Conservation (phyloP, 37 sponge, comb jelly and placozoan species). For the Aplysina aerophoba region DNA sequence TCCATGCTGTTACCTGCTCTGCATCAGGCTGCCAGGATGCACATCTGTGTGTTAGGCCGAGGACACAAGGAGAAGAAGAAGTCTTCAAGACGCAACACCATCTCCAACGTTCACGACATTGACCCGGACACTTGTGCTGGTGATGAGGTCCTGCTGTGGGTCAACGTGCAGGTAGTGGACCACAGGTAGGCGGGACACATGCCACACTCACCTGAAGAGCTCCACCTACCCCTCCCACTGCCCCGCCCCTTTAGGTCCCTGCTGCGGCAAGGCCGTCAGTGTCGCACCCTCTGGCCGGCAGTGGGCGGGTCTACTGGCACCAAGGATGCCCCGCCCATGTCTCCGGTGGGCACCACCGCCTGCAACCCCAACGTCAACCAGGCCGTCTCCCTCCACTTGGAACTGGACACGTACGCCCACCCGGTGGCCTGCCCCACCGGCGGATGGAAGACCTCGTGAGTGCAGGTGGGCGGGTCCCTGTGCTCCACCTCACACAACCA, state of each 20-base stretch:
- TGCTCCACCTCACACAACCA: neutral
- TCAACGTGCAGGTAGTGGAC: slow-evolving; percentile 90
- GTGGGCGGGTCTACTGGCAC: slow-evolving; percentile 26
- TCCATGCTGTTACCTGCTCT: neutral
- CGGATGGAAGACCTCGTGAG: slow-evolving; percentile 31
- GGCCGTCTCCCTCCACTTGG: slow-evolving; percentile 76
- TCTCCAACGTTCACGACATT: neutral
- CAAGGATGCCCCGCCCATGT: slow-evolving; percentile 35
- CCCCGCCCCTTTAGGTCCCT: slow-evolving; percentile 44
- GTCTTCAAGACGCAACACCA: slow-evolving; percentile 3
- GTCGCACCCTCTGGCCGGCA: slow-evolving; percentile 82
- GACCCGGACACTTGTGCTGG: neutral
- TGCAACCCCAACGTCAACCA: slow-evolving; percentile 82
- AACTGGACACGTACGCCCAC: slow-evolving; percentile 84
- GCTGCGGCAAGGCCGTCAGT: slow-evolving; percentile 67
- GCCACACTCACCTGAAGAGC: too few relatives aligned
- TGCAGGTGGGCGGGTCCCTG: neutral
- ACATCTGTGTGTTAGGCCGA: slow-evolving; percentile 60
- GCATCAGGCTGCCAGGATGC: slow-evolving; percentile 75
- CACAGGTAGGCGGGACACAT: slow-evolving; percentile 56
- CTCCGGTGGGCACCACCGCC: slow-evolving; percentile 79
- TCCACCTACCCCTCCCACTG: neutral
- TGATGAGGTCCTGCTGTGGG: slow-evolving; percentile 73
- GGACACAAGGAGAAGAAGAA: slow-evolving; percentile 41
- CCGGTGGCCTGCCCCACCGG: slow-evolving; percentile 87